A percentile compares a stretch with the other conserved stretches of the same genome.
phyloP scores from a whole-genome alignment of 2,113 vertebrate genomes.

The Plecturocebus donacophilus region DNA sequence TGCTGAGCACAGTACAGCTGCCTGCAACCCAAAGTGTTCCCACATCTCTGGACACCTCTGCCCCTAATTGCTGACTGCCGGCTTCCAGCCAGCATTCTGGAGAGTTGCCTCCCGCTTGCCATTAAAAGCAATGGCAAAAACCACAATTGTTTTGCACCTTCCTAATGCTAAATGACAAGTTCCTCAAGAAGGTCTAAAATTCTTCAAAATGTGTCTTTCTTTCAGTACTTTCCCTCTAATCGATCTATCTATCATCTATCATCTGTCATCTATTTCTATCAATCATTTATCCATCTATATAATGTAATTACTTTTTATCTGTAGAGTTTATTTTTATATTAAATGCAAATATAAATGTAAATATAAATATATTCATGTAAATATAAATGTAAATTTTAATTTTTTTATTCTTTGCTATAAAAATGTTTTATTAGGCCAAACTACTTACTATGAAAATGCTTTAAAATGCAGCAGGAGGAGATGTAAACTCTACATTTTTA shows the following conservation, averaged over 20 bases:
- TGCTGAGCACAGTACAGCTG: not conserved
- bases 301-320: not conserved
- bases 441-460: too few species aligned
- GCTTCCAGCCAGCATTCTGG: not conserved
- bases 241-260: too few species aligned
- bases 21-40: not conserved
- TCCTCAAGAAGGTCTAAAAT: not conserved
- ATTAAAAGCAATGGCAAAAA: too few species aligned
- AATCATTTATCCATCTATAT: not conserved
- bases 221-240: not conserved
- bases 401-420: too few species aligned
- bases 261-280: too few species aligned
- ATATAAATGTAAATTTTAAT: too few species aligned
- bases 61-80: not conserved
- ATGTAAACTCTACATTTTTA: too few species aligned
- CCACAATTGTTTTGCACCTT: too few species aligned
- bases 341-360: not conserved
- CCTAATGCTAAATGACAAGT: too few species aligned
- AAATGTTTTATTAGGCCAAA: too few species aligned
- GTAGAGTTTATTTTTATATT: not conserved
- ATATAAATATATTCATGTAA: too few species aligned
- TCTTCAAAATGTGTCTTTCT: not conserved
- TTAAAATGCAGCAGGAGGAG: too few species aligned
- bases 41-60: not conserved
- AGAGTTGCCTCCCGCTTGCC: not conserved